Base-by-base conservation (phyloP, 2,888 invertebrate genomes). In the Poecilus cupreus region DNA sequence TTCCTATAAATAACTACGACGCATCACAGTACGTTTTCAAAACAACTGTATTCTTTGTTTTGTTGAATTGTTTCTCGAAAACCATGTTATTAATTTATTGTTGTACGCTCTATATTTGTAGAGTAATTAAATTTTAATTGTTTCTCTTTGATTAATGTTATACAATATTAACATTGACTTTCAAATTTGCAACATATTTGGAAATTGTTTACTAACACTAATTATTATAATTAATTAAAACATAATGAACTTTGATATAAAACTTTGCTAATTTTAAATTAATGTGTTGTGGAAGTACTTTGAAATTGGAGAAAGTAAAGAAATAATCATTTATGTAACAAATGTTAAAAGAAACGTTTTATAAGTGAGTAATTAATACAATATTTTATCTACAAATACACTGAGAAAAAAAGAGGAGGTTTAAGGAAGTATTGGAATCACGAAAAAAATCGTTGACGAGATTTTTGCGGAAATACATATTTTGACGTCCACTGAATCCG, bases 1-100 rank as follows among this genome's bases (percentile, higher is more conserved):
- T 60, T 60, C 60, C 26, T 24, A 60, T 60, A 60, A 60, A 60
- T 60, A 60, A 60, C 60, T 13, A 32, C 26, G 26, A 60, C 26
- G 60, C 60, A 60, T 60, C 60, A 60, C 24, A 26, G 60, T 26
- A 16, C 11, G 26, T 60, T 26, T 60, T 60, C 26, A 60, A 57
- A 60, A 60, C 32, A 60, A 32, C 60, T 60, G 60, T n/a, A 60
- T 60, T 60, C 32, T n/a, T 5, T 18, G 16, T 18, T 16, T 18
- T 60, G 13, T 26, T n/a, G n/a, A 10, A 26, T 60, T 60, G 13
- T 60, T 60, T 32, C 60, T 26, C 13, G 10, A 32, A 57, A 54
- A 49, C 13, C 6, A 54, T 16, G 5, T 11, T 54, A 54, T 54
- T 43, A 20, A 20, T 54, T 1, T 20, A 20, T 49, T n/a, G n/a